Evolutionary conservation across 2,797 vertebrate species (phyloP), one percentile per base, ranked within the genome.

Genomic region (Novumbra hubbsi): DNA sequence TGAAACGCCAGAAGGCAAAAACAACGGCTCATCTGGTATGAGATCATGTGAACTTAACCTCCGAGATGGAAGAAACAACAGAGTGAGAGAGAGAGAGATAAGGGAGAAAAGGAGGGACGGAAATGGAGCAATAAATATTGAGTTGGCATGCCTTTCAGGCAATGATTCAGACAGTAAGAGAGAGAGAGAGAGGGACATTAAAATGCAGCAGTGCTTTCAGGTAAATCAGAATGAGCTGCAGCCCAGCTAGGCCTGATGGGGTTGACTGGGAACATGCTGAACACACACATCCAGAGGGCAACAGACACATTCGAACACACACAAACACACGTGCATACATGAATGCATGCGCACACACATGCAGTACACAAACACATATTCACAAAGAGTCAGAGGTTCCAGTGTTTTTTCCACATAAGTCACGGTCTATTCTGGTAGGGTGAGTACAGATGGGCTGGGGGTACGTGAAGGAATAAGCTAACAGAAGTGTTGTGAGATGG

Each of bases 151-250:
- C 73, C 81, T 88, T 83, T 78, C 67, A 83, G 84, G 87, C 84
- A 83, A 79, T 84, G 90, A 89, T 87, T 90, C 87, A 45, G 41
- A 45, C 6, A 45, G 41, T 8, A 12, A 45, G 41, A 45, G 41
- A 8, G 55, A 57, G 55, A 55, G 52, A 57, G n/a, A 57, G n/a
- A 57, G 55, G 62, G 71, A 70, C 85, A 91, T 91, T 90, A 90
- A 89, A 90, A 91, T 92, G 91, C 89, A 91, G 86, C 82, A 81
- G 80, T 67, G 88, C 89, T 90, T 83, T 88, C 86, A 90, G 89
- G 91, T 91, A 84, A 88, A 89, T 90, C 88, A 87, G 91, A 91
- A 91, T 89, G 88, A 91, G 80, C 80, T 81, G 79, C 76, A 57
- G 21, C 55, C 55, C 55, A 57, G 55, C 72, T 68, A 73, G 70